These are phyloP conservation scores for Forbesichthys agassizii DNA, from an alignment of 2,113 vertebrate species.

Conservation along the genomic window DNA sequence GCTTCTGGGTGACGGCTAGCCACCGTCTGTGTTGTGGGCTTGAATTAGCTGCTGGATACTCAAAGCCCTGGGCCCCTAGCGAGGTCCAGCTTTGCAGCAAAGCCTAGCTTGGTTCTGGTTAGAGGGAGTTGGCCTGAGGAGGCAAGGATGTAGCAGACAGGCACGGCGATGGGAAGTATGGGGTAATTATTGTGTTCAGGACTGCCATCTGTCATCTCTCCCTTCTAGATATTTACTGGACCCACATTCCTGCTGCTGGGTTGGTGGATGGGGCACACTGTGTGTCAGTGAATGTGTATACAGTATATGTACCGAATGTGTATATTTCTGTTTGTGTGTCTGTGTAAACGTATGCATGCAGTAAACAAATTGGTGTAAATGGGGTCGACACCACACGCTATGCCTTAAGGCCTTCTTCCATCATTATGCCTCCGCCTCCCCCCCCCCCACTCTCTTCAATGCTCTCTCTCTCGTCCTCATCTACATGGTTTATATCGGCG, in stretches of 20 bases:
- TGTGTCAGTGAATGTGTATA: slow-evolving; percentile 18
- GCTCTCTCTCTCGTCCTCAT: slow-evolving; percentile 8
- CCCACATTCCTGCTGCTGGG: slow-evolving; percentile 64
- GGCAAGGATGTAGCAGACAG: slow-evolving; percentile 67
- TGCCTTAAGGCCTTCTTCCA: slow-evolving; percentile 54
- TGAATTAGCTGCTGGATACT: slow-evolving; percentile 33
- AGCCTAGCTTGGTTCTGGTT: slow-evolving; percentile 42
- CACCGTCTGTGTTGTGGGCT: slow-evolving; percentile 36
- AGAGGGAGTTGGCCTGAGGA: slow-evolving; percentile 53
- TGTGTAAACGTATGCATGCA: slow-evolving; percentile 18
- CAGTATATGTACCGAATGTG: neutral
- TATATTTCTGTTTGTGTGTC: slow-evolving; percentile 2
- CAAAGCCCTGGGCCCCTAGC: slow-evolving; percentile 28
- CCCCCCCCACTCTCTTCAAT: neutral
- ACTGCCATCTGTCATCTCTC: slow-evolving; percentile 74
- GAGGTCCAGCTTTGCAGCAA: slow-evolving; percentile 41
- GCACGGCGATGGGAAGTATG: slow-evolving; percentile 73
- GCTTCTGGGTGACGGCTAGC: slow-evolving; percentile 44
- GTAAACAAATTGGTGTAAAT: slow-evolving; percentile 42
- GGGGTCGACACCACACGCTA: slow-evolving; percentile 38
- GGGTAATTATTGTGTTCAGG: slow-evolving; percentile 78
- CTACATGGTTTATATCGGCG: slow-evolving; percentile 49
- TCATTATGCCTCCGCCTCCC: slow-evolving; percentile 30
- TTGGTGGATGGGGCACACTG: slow-evolving; percentile 61
- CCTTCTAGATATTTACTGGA: slow-evolving; percentile 73